These are phyloP conservation scores for Pterocles burchelli DNA, from an alignment of 2,113 vertebrate species.

Conservation along the genomic window DNA sequence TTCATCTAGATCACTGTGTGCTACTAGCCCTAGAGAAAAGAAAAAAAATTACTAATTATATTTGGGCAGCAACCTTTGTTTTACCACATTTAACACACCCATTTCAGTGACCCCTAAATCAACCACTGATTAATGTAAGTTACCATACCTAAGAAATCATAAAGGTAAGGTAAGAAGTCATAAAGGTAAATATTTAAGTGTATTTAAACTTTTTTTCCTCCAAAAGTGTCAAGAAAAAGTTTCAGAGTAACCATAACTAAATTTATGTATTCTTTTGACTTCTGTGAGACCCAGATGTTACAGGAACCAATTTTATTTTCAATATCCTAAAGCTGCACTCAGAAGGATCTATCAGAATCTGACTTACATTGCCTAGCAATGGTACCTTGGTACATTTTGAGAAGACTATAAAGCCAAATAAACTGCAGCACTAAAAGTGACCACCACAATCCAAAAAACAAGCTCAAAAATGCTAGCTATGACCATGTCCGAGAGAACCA, in stretches of 20 bases:
- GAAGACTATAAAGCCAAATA: background rate
- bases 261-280: background rate
- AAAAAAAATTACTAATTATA: background rate
- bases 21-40: constrained; percentile 86
- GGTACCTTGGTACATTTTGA: background rate
- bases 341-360: background rate
- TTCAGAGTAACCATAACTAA: background rate
- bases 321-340: background rate
- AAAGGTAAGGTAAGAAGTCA: background rate
- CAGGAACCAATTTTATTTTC: background rate
- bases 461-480: background rate
- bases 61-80: background rate
- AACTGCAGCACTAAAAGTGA: constrained; percentile 10
- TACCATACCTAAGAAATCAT: background rate
- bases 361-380: background rate
- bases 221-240: background rate
- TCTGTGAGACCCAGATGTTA: background rate
- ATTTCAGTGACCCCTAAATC: background rate
- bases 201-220: background rate
- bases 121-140: background rate
- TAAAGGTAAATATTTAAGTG: background rate
- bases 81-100: background rate
- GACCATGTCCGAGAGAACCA: background rate
- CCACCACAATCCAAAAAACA: background rate
- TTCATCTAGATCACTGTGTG: constrained; percentile 98